Percentiles rank a stretch among this genome's conserved stretches.
phyloP scores from a whole-genome alignment of 2,797 vertebrate genomes.

The Arctocebus calabarensis region DNA sequence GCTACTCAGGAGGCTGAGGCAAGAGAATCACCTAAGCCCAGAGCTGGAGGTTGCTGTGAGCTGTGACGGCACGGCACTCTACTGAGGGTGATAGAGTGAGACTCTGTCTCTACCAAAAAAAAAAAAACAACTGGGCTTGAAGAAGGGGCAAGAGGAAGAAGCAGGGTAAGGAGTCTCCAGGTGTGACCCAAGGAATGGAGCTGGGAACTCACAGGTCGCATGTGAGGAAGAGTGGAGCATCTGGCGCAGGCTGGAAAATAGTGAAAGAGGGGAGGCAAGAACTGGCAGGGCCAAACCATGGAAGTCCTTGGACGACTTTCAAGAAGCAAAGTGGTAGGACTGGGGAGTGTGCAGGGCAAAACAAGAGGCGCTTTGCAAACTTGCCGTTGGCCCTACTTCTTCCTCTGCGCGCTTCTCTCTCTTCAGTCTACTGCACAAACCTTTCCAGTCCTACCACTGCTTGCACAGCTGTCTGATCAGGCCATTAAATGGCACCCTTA shows the following conservation, averaged over 20 bases:
- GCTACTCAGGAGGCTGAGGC: too few species aligned
- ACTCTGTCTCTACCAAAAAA: too few species aligned
- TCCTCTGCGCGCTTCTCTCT: background rate
- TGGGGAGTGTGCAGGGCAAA: background rate
- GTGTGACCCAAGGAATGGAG: background rate
- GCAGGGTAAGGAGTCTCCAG: background rate
- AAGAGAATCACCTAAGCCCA: too few species aligned
- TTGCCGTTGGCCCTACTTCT: background rate
- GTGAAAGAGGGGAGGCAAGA: background rate
- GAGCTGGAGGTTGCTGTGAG: too few species aligned
- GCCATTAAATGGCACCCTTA: too few species aligned
- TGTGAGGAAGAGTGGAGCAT: background rate
- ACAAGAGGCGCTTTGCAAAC: background rate
- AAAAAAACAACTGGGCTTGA: background rate
- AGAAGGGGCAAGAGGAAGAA: background rate
- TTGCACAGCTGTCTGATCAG: too few species aligned
- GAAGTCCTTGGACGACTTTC: background rate
- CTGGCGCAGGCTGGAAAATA: background rate
- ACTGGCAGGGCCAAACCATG: background rate
- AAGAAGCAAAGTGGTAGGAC: background rate
- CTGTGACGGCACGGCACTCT: too few species aligned
- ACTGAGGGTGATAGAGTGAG: too few species aligned
- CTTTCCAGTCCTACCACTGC: too few species aligned
- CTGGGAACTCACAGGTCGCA: background rate
- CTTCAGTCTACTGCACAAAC: too few species aligned